Base-by-base conservation (phyloP, 2,888 invertebrate species). In the Agrochola circellaris region DNA sequence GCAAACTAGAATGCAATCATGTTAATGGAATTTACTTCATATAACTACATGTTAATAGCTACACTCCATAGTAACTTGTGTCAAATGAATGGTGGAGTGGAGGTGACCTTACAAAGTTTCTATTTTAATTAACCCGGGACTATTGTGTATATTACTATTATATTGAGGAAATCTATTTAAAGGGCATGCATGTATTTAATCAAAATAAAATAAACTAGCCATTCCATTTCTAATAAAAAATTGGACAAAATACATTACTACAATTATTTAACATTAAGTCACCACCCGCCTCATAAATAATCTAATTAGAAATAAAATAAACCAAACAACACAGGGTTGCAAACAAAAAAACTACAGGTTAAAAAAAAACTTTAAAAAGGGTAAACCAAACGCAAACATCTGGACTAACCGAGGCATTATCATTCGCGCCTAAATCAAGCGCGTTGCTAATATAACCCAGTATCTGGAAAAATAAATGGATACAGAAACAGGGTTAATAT, bases 361-460 rank as follows among this genome's bases (percentile, higher is more conserved):
- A 42, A 74, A 70, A 72, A 45, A 75, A 77, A 72, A 65, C 13
- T 68, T 38, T 54, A 76, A 64, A 66, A 58, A 34, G 42, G 65
- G 60, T 60, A 76, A 85, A 83, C 81, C 84, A 89, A 79, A 86
- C 72, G 56, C 67, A 90, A 93, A 91, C 75, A 92, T 89, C 79
- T 81, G 83, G 83, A 96, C 96, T 95, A 94, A 96, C 95, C 95
- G 92, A 91, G 77, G 90, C 89, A 89, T 91, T 93, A 88, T 95
- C 95, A 90, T 91, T 92, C 81, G 92, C 90, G 86, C 93, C 91
- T 90, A 95, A 88, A 91, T 96, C 95, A 90, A 96, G 93, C 79
- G 93, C 94, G 90, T 95, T 94, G 93, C 92, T 94, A 87, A 96
- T 91, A 93, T 95, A 96, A 91, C 93, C 93, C 87, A 96, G 90